Evolutionary conservation across 2,113 vertebrate genomes (phyloP).

Genomic region (Labeo rohita): DNA sequence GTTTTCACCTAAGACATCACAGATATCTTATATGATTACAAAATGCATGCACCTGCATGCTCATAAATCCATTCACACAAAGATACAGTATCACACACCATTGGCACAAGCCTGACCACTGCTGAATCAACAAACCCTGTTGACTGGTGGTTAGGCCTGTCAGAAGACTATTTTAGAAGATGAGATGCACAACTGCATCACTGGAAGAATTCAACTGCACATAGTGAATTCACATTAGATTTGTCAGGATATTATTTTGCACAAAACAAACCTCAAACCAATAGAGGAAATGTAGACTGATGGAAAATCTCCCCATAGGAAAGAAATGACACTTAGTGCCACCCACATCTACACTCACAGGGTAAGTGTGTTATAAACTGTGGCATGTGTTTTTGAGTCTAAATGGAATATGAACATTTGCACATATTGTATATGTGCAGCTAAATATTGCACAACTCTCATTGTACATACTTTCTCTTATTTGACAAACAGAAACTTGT

Average conservation of each 20-base stretch:
- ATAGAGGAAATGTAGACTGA: constrained; percentile 70
- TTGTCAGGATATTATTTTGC: constrained; percentile 15
- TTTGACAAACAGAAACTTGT: background rate
- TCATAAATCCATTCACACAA: background rate
- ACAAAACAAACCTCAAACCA: constrained; percentile 55
- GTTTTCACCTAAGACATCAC: background rate
- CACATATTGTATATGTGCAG: background rate
- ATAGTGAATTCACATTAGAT: background rate
- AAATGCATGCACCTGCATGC: background rate
- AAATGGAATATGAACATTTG: constrained; percentile 2
- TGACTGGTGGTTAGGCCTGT: background rate
- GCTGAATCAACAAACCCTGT: background rate
- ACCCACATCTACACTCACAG: constrained; percentile 71
- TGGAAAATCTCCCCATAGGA: constrained; percentile 80
- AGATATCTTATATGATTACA: background rate
- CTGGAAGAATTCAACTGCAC: background rate
- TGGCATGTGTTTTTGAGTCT: constrained; percentile 32
- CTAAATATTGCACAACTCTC: background rate
- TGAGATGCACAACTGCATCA: background rate
- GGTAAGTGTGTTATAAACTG: constrained; percentile 34
- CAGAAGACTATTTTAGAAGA: background rate
- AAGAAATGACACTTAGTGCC: constrained; percentile 72
- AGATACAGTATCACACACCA: background rate
- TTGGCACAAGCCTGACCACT: background rate
- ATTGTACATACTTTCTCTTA: background rate